Evolutionary conservation across 2,113 vertebrate species (phyloP).

Genomic region (Neoarius graeffei): DNA sequence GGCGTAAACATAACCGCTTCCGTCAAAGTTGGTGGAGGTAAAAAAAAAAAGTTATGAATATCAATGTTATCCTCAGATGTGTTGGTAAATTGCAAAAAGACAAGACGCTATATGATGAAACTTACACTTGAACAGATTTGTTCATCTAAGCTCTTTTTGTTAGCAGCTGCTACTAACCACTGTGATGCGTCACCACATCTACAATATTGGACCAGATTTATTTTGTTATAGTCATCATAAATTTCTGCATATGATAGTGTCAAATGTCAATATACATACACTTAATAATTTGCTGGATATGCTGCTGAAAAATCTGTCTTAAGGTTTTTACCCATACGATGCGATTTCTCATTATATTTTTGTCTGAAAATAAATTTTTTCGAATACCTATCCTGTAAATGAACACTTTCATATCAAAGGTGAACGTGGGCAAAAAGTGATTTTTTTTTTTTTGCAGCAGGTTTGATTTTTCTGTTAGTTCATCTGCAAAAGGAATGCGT

Average conservation of each 20-base stretch:
- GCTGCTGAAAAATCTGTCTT: background rate
- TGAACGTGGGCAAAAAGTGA: no score
- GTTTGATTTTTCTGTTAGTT: no score
- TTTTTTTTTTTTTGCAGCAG: no score
- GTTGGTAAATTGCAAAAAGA: background rate
- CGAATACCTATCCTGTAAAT: no score
- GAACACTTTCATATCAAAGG: no score
- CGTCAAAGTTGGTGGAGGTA: no score
- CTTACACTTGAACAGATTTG: background rate
- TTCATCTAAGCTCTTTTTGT: background rate
- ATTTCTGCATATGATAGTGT: background rate
- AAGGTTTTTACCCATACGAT: no score
- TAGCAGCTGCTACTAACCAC: background rate
- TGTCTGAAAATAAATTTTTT: no score
- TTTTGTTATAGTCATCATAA: background rate
- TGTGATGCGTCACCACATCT: background rate
- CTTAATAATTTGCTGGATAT: background rate
- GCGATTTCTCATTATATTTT: no score
- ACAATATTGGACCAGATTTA: background rate
- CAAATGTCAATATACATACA: background rate
- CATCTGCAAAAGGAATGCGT: no score
- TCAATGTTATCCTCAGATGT: background rate
- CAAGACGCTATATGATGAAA: background rate
- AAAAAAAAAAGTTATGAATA: background rate
- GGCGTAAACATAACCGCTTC: no score